Base-by-base conservation (phyloP, 2,888 invertebrate species). In the Tanytarsus gracilentus region DNA sequence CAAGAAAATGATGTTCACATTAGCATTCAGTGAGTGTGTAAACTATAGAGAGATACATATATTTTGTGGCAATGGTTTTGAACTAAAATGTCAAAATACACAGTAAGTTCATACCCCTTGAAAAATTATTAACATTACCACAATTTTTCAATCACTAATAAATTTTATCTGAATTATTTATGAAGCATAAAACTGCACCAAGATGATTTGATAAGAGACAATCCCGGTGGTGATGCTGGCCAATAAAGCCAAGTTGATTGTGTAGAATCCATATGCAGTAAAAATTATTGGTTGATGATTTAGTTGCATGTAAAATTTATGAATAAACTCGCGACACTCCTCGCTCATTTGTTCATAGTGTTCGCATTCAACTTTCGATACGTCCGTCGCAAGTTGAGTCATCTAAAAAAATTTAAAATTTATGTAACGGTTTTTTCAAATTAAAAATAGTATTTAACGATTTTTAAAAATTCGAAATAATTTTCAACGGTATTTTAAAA, bases 141-240 rank as follows among this genome's bases (percentile, higher is more conserved):
- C n/a, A n/a, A n/a, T n/a, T n/a, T n/a, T n/a, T n/a, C n/a, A n/a
- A n/a, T n/a, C n/a, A n/a, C n/a, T n/a, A n/a, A n/a, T n/a, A n/a
- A n/a, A n/a, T n/a, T n/a, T 18, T 48, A 2, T 44, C 3, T 6
- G 2, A 30, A 44, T 6, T 2, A 9, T 23, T 52, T 52, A 52
- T n/a, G 52, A 52, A 16, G 55, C 26, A 39, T 55, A 40, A 39
- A 55, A 55, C 33, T 55, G 55, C 3, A 55, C 9, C n/a, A 55
- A 21, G 27, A 55, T 55, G 6, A 55, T 55, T 40, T 55, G 55
- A 27, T 55, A 55, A 9, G 55, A 55, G 11, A 33, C 39, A 6
- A 55, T 26, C 40, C 55, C 55, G 7, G 55, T 55, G 3, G 26
- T 14, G 4, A 55, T 55, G n/a, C 33, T 21, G 2, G 55, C 55